phyloP scores from a whole-genome alignment of 2,113 vertebrate species.

The Cettia cetti region DNA sequence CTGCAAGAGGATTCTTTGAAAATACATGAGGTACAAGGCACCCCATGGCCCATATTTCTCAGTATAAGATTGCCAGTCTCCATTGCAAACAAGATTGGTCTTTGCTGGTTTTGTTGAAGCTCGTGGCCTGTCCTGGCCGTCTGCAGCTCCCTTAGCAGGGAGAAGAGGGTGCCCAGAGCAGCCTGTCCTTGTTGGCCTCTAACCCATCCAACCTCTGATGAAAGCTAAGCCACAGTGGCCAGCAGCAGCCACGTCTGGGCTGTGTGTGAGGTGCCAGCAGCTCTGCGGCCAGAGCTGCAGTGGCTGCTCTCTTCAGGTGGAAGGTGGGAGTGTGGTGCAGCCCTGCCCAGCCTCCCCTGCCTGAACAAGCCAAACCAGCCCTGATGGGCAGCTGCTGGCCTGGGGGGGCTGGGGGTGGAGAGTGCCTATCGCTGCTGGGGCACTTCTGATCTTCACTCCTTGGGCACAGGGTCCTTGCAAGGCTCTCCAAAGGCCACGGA shows the following conservation, averaged over 20 bases:
- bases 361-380: neutral
- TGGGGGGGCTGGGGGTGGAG: fast-evolving
- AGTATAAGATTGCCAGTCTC: neutral
- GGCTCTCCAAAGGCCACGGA: neutral
- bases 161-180: neutral
- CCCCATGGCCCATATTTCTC: fast-evolving
- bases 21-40: fast-evolving
- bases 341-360: neutral
- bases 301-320: neutral
- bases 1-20: neutral
- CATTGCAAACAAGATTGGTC: neutral
- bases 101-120: neutral
- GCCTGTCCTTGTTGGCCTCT: neutral
- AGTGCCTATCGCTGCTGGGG: neutral
- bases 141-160: neutral
- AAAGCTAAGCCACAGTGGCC: neutral
- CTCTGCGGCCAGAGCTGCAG: neutral
- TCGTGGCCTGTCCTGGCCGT: fast-evolving
- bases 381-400: fast-evolving
- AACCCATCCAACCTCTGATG: neutral
- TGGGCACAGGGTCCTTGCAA: neutral
- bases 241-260: neutral
- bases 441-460: neutral
- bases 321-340: neutral
- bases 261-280: neutral